Base-by-base conservation (phyloP, 1,140 invertebrate species). In the Aphaenogaster ashmeadi region DNA sequence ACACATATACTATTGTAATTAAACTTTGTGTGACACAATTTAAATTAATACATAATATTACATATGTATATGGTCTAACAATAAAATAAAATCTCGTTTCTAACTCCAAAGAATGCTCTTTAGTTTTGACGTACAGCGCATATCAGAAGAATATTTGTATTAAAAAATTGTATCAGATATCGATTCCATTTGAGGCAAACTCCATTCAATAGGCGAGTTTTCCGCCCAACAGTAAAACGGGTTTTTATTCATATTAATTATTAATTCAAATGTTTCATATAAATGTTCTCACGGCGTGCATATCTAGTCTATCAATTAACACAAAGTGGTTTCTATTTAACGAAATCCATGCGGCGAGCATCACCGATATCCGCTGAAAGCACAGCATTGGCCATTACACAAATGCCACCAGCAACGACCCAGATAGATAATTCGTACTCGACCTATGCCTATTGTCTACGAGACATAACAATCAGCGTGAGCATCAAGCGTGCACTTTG, bases 371-470 rank as follows among this genome's bases (percentile, higher is more conserved):
- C 52, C 27, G 38, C 6, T 52, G 67, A 81, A 87, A 78, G 84
- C 88, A 66, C 58, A 74, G 41, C 66, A 75, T 58, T 60, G 41
- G 38, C 8, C 44, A 52, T 85, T 33, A 56, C 41, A 33, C 86
- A 36, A 81, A 87, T 60, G 69, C 71, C 74, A 75, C 54, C 54
- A 72, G 71, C 62, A 89, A 86, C 83, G 78, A 84, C 52, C 77
- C 72, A 85, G 67, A 79, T 89, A 86, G 79, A 80, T 90, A 90
- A 89, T 89, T 87, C 78, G 86, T 78, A 58, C 72, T 71, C 83
- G 88, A 86, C 62, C 44, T 72, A 41, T 36, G 50, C 38, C 86
- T 75, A 90, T 90, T 90, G 89, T 90, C 89, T 87, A 79, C 62
- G 81, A 90, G 88, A 90, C 85, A 41, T 52, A 58, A 83, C 79